Evolutionary conservation across 2,888 invertebrate genomes (phyloP), one percentile per base, ranked within the genome.

Genomic region (Drosophila multiciliata): DNA sequence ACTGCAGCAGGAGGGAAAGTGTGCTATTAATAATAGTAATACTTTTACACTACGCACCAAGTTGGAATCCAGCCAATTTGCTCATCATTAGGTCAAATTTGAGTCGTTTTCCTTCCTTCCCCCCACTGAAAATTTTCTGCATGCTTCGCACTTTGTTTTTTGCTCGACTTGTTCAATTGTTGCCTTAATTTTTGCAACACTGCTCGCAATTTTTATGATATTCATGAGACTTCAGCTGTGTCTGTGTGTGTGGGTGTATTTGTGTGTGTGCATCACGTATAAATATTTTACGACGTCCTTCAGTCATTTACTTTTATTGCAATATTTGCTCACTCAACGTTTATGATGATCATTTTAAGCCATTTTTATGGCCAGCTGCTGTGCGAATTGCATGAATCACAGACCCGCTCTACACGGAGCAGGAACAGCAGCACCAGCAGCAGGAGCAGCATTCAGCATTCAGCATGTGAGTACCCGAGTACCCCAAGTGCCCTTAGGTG

Each of bases 271-370:
- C 81, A 78, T 80, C 90, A 89, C 89, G 85, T 90, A 90, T 84
- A 90, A 90, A 90, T 88, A 89, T 91, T 91, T 92, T 89, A 91
- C 90, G 92, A 91, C 84, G 92, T 91, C 91, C 91, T 90, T 90
- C 90, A 89, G 87, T 92, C 89, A 91, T 91, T 91, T 91, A 92
- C 90, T 92, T 93, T 93, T 92, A 93, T 93, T 92, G 91, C 92
- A 92, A 91, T 91, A 92, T 92, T 92, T 92, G 92, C 92, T 91
- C 92, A 92, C 92, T 92, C 92, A 92, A 91, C 91, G 90, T 92
- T 92, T 92, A 92, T 92, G 92, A 92, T 92, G 92, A 92, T 93
- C 92, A 92, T 92, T 93, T 93, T 91, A 92, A 92, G 92, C 91
- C 91, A 91, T 91, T 92, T 92, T 93, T 92, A 93, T 92, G 92